phyloP scores from a whole-genome alignment of 2,113 vertebrate genomes.

The Ramphastos sulfuratus region DNA sequence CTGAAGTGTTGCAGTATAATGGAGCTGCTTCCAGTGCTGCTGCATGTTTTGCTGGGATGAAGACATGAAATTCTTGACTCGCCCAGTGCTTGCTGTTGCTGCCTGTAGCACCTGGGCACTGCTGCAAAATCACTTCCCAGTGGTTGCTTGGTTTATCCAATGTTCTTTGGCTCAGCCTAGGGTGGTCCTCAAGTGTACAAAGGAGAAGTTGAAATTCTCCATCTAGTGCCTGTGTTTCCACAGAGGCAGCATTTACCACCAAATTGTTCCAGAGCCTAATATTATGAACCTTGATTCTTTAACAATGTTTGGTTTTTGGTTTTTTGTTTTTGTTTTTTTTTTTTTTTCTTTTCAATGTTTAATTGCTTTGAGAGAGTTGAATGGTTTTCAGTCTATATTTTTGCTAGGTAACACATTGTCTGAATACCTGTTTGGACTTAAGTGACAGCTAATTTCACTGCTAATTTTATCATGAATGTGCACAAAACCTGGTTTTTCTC shows the following conservation, averaged over 20 bases:
- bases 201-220: not conserved
- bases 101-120: accelerated
- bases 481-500: not conserved
- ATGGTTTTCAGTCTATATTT: not conserved
- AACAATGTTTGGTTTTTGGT: not conserved
- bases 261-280: not conserved
- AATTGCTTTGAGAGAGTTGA: not conserved
- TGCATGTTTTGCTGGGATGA: accelerated
- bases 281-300: not conserved
- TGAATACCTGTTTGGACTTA: not conserved
- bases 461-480: not conserved
- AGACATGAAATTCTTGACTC: not conserved
- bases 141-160: not conserved
- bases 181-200: not conserved
- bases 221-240: not conserved
- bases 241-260: not conserved
- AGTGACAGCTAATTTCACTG: not conserved
- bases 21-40: not conserved
- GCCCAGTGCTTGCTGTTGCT: not conserved
- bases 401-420: not conserved
- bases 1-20: not conserved
- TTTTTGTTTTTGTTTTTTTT: too few species aligned
- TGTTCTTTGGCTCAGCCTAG: not conserved
- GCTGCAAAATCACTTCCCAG: not conserved
- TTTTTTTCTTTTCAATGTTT: not conserved